Percentiles rank a stretch among this genome's conserved stretches.
phyloP scores from a whole-genome alignment of 1,140 invertebrate species.

The Cecropterus lyciades region DNA sequence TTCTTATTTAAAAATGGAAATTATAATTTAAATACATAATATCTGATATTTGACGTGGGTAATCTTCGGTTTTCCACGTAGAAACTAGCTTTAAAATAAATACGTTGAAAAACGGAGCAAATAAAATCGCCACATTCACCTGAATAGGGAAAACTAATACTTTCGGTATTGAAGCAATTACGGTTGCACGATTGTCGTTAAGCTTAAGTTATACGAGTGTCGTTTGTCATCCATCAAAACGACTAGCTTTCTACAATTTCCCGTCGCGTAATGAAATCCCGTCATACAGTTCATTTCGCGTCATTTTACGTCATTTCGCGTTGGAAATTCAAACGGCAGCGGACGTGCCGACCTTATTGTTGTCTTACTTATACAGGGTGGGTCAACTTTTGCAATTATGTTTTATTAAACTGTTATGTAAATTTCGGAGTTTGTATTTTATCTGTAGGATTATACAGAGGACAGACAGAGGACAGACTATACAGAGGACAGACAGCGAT shows the following conservation, averaged over 20 bases:
- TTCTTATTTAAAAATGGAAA: too few relatives aligned
- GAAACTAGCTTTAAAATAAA: too few relatives aligned
- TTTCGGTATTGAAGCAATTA: slow-evolving; percentile 12
- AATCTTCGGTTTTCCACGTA: too few relatives aligned
- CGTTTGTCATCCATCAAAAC: slow-evolving; percentile 26
- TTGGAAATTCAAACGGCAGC: slow-evolving; percentile 43
- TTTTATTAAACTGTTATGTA: too few relatives aligned
- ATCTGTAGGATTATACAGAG: too few relatives aligned
- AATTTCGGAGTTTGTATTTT: too few relatives aligned
- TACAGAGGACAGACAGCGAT: too few relatives aligned
- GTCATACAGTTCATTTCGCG: slow-evolving; percentile 39
- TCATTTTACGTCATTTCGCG: slow-evolving; percentile 27
- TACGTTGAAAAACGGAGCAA: background rate
- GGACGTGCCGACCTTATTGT: slow-evolving; percentile 64
- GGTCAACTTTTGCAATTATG: too few relatives aligned
- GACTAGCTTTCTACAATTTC: slow-evolving; percentile 33
- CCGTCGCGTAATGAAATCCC: slow-evolving; percentile 43
- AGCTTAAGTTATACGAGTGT: slow-evolving; percentile 8
- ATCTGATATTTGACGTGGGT: too few relatives aligned
- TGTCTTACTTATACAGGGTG: slow-evolving; percentile 50
- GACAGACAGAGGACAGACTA: too few relatives aligned
- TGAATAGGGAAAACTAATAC: slow-evolving; percentile 7
- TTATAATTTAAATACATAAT: too few relatives aligned
- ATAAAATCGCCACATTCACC: background rate
- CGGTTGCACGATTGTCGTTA: slow-evolving; percentile 18